phyloP scores from a whole-genome alignment of 2,113 vertebrate species.

The Brachyhypopomus gauderio region DNA sequence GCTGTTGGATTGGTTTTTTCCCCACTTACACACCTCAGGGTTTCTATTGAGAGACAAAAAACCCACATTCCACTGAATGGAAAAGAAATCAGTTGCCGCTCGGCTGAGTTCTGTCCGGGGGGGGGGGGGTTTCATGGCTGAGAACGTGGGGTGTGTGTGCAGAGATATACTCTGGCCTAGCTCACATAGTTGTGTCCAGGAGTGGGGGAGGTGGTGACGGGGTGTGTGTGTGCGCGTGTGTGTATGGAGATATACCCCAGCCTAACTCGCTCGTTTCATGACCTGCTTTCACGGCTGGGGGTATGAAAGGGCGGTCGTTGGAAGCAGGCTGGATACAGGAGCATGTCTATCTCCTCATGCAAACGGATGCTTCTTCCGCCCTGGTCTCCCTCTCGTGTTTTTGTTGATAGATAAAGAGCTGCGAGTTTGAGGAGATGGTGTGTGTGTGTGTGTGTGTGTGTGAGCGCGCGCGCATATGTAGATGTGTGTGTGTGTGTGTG shows the following conservation, averaged over 20 bases:
- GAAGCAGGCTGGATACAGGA: constrained; percentile 72
- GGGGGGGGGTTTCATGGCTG: too few species aligned
- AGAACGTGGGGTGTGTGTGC: too few species aligned
- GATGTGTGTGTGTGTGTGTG: constrained; percentile 15
- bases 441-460: constrained; percentile 19
- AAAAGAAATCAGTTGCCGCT: constrained; percentile 19
- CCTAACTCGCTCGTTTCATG: too few species aligned
- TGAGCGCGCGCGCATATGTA: constrained; percentile 30
- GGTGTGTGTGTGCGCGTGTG: constrained; percentile 1
- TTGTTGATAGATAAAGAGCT: constrained; percentile 79
- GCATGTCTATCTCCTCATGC: constrained; percentile 78
- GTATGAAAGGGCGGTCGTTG: constrained; percentile 73
- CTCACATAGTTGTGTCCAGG: too few species aligned
- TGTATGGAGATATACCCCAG: background rate
- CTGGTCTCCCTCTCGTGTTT: constrained; percentile 72
- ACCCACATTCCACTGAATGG: background rate
- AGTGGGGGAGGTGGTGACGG: background rate
- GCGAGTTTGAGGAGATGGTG: constrained; percentile 52
- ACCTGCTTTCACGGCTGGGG: constrained; percentile 42
- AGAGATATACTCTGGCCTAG: too few species aligned
- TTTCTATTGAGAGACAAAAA: constrained; percentile 6
- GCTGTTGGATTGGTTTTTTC: constrained; percentile 1
- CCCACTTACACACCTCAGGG: background rate
- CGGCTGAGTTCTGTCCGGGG: background rate
- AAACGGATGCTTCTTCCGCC: constrained; percentile 76